Evolutionary conservation across 2,888 invertebrate species (phyloP).

Genomic region (Drosophila paramelanica): DNA sequence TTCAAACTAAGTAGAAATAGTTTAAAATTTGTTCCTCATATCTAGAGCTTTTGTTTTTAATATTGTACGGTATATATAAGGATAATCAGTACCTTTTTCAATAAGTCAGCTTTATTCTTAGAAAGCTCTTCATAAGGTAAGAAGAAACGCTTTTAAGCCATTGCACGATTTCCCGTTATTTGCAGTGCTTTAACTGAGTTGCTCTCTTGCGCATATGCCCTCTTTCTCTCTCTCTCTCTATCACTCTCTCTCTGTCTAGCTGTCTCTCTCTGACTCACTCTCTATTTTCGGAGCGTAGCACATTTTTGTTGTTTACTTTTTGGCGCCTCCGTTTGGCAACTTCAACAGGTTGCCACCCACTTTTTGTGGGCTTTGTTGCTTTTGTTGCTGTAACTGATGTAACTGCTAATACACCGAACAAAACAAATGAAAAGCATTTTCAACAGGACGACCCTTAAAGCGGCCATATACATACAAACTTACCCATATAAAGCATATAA

Average conservation of each 20-base stretch:
- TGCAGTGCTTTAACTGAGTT: slow-evolving; percentile 25
- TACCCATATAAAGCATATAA: slow-evolving; percentile 19
- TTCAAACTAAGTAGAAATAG: too few species aligned
- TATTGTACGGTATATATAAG: too few species aligned
- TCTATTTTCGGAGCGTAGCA: slow-evolving; percentile 42
- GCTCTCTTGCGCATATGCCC: background rate
- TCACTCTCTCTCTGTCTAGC: background rate
- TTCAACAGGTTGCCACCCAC: slow-evolving; percentile 80
- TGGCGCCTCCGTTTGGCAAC: slow-evolving; percentile 59
- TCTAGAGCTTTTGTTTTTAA: too few species aligned
- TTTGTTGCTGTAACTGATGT: slow-evolving; percentile 18
- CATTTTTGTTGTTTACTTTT: slow-evolving; percentile 64
- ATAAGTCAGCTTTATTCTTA: slow-evolving; percentile 6
- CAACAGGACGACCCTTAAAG: slow-evolving; percentile 41
- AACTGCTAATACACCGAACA: slow-evolving; percentile 45
- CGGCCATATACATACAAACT: slow-evolving; percentile 19
- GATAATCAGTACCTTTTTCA: too few species aligned
- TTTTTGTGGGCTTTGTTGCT: slow-evolving; percentile 22
- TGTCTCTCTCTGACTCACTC: too few species aligned
- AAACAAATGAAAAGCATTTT: slow-evolving; percentile 62
- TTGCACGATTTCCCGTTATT: slow-evolving; percentile 52
- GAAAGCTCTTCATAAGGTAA: slow-evolving; percentile 16
- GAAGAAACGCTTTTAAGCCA: background rate
- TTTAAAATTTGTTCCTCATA: too few species aligned
- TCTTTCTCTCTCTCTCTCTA: slow-evolving; percentile 6